Percentiles rank a stretch among this genome's conserved stretches.
Evolutionary conservation across 2,888 invertebrate genomes (phyloP).

Genomic region (Zonitis immaculata): DNA sequence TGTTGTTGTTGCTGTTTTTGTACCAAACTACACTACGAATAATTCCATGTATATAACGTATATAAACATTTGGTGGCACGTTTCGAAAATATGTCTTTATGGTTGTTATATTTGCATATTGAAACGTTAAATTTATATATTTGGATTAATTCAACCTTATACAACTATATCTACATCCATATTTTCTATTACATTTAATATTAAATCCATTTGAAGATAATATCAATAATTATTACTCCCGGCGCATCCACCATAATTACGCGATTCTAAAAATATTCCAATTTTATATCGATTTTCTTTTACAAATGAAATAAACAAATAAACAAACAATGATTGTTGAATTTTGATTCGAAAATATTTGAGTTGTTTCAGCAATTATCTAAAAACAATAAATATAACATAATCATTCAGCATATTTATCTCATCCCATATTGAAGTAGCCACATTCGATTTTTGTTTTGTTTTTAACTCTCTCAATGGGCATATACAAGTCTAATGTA

Average conservation of each 20-base stretch:
- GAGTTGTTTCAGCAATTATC: not conserved
- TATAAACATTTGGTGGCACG: not conserved
- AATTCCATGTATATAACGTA: not conserved
- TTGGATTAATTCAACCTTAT: no score
- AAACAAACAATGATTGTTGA: no score
- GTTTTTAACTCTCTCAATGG: not conserved
- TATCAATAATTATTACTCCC: no score
- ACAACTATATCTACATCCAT: no score
- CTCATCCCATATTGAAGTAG: not conserved
- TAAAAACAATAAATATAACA: not conserved
- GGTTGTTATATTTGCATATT: no score
- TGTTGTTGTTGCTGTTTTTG: not conserved
- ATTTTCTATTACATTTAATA: no score
- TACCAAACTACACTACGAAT: not conserved
- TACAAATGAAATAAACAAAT: no score
- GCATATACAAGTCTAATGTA: slow-evolving; percentile 8
- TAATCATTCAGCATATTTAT: slow-evolving; percentile 3
- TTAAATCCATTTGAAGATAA: no score
- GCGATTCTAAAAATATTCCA: not conserved
- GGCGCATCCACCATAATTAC: slow-evolving; percentile 15
- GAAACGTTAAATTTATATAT: no score
- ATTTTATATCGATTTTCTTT: not conserved
- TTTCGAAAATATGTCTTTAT: no score
- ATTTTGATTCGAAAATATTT: not conserved
- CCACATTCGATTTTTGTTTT: not conserved